Evolutionary conservation across 2,888 invertebrate species (phyloP).

Genomic region (Syrphus vitripennis): DNA sequence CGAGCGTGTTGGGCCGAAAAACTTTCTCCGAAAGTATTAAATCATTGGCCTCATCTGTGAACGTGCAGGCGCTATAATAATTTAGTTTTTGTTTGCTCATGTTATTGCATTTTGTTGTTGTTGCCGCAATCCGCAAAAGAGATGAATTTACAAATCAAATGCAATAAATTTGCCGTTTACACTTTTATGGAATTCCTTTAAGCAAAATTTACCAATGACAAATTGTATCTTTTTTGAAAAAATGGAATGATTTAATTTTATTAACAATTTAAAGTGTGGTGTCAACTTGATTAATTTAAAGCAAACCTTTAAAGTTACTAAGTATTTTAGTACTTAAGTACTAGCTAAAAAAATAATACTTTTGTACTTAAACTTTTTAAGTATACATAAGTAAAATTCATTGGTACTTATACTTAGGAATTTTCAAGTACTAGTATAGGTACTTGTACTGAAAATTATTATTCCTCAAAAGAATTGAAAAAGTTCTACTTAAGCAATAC

Average conservation of each 20-base stretch:
- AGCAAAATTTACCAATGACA: neutral
- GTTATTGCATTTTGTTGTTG: neutral
- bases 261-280: too few species aligned
- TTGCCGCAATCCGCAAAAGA: neutral
- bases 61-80: constrained; percentile 26
- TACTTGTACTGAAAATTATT: too few species aligned
- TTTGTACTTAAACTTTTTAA: too few species aligned
- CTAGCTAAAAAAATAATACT: too few species aligned
- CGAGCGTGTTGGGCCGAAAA: constrained; percentile 37
- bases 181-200: neutral
- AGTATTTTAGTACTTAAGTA: too few species aligned
- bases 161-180: constrained; percentile 3
- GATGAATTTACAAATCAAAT: constrained; percentile 9
- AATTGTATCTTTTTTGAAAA: neutral
- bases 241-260: neutral
- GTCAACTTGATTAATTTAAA: too few species aligned
- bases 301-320: too few species aligned
- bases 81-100: neutral
- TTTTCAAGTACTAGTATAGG: too few species aligned
- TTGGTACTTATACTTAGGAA: too few species aligned
- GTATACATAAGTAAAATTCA: too few species aligned
- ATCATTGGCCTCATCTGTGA: constrained; percentile 69
- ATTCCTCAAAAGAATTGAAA: too few species aligned
- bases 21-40: constrained; percentile 59
- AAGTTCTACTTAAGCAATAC: too few species aligned